Conservation (phyloP, 2,113 vertebrate genomes). For the Eolophus roseicapilla region DNA sequence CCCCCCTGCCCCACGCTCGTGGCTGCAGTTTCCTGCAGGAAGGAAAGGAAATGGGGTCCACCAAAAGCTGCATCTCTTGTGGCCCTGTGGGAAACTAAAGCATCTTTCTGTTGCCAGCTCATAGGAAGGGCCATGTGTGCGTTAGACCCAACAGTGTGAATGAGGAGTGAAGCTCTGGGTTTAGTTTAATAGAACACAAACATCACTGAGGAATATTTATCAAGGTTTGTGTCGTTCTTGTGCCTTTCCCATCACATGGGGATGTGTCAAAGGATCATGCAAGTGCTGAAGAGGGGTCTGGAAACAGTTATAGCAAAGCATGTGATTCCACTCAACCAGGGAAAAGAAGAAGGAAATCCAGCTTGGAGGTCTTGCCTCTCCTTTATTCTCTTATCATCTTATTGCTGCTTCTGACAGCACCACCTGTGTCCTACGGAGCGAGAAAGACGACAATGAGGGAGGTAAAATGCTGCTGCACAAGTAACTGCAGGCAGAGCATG, state of each 20-base stretch:
- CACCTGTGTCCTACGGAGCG: background rate
- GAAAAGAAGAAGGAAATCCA: background rate
- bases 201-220: background rate
- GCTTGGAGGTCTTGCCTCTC: background rate
- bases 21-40: no score
- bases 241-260: slow-evolving; percentile 7
- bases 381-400: background rate
- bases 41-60: background rate
- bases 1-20: no score
- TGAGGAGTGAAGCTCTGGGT: background rate
- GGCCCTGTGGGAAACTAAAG: background rate
- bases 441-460: background rate
- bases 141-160: background rate
- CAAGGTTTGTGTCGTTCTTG: background rate
- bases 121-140: background rate
- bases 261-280: slow-evolving; percentile 1
- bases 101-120: background rate
- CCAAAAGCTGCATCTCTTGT: background rate
- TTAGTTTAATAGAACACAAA: background rate
- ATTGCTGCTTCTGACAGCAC: background rate
- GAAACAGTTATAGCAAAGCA: background rate
- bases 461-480: background rate
- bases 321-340: background rate
- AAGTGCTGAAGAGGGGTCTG: background rate
- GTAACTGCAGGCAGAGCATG: background rate